Base-by-base conservation (phyloP, 2,888 invertebrate species). In the Chydorus sphaericus region DNA sequence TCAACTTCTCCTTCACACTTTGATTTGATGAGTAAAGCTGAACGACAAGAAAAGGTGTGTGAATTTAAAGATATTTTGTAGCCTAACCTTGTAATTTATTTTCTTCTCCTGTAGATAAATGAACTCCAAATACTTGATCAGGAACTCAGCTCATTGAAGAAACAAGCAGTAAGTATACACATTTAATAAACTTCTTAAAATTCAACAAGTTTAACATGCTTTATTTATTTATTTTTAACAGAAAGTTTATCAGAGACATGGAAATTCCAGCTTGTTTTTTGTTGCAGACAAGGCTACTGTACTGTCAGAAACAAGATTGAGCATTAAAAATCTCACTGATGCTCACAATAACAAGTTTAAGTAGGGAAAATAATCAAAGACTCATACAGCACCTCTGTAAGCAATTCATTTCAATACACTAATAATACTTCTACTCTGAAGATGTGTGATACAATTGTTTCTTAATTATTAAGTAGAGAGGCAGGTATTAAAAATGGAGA, bases 161-260 rank as follows among this genome's bases (percentile, higher is more conserved):
- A 44, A 6, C 23, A 44, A 26, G 44, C 44, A 28, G 44, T 44
- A 5, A 26, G 44, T 44, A 26, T 44, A 33, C 14, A 14, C 44
- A 20, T 14, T 16, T 44, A 36, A 6, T 44, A 44, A 28, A 44
- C 26, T 26, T 23, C 44, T 11, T 2, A 2, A 26, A 44, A 44
- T 2, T 10, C 20, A 5, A 11, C 14, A 14, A 33, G 23, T 20
- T 52, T 36, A 36, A 26, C 23, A 36, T 48, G 23, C 23, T 48
- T n/a, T 20, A 26, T 14, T 36, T 26, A 14, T 18, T 3, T 16
- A 8, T 36, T 7, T 23, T 11, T n/a, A 20, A 3, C 26, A 52
- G 52, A 52, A n/a, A 36, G 52, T 52, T 18, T 52, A 52, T 23
- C 31, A 52, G 33, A 31, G 36, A 31, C 31, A 31, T 31, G 52